Percentiles rank a stretch among this genome's conserved stretches.
These are phyloP conservation scores for Ptychadena robeensis DNA, from an alignment of 2,797 vertebrate genomes.

Conservation along the genomic window DNA sequence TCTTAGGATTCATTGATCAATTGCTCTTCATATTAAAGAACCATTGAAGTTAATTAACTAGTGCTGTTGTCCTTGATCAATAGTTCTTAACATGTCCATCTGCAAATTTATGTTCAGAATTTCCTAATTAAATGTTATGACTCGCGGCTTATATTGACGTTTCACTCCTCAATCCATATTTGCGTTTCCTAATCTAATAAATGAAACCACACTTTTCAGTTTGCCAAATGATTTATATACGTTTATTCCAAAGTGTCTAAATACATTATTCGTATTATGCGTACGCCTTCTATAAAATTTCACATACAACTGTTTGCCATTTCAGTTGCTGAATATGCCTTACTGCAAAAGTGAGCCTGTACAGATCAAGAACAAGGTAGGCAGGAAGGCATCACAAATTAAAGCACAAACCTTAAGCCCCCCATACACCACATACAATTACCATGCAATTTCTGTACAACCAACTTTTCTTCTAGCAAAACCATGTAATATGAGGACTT, in stretches of 20 bases:
- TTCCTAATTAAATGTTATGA: constrained; percentile 24
- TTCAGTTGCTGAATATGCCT: too few species aligned
- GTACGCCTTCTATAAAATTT: too few species aligned
- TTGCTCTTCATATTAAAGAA: constrained; percentile 19
- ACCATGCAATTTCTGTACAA: too few species aligned
- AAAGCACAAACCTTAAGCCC: too few species aligned
- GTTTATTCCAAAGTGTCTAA: neutral
- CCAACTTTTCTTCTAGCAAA: too few species aligned
- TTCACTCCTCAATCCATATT: constrained; percentile 7
- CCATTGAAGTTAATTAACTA: constrained; percentile 31
- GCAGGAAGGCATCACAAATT: too few species aligned
- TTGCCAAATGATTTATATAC: neutral
- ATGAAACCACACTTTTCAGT: neutral
- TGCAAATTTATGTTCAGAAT: constrained; percentile 33
- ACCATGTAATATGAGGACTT: too few species aligned
- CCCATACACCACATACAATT: too few species aligned
- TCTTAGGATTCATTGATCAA: constrained; percentile 17
- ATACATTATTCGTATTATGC: too few species aligned
- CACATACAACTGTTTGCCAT: too few species aligned
- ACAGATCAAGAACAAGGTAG: too few species aligned
- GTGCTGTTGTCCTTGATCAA: constrained; percentile 21
- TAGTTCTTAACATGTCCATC: constrained; percentile 22
- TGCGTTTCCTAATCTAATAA: neutral
- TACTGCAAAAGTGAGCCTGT: too few species aligned
- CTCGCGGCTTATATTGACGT: constrained; percentile 14